A percentile compares a stretch with the other conserved stretches of the same genome.
Evolutionary conservation across 1,140 invertebrate genomes (phyloP).

Genomic region (Samia ricini): DNA sequence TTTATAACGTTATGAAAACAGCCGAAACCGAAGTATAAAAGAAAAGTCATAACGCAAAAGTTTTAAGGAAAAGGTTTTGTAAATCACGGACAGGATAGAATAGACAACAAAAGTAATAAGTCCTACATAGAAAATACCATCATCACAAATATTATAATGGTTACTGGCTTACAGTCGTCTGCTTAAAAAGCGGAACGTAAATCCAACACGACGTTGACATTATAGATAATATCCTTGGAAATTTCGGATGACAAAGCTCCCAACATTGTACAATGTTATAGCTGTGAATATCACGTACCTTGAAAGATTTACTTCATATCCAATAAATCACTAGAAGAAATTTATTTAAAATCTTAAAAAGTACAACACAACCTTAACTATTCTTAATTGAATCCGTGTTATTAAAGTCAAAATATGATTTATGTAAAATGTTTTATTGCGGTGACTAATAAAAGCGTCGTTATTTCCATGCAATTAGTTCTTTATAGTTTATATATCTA

Average conservation of each 20-base stretch:
- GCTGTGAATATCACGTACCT: background rate
- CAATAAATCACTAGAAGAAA: too few relatives aligned
- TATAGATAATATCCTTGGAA: background rate
- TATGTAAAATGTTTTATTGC: too few relatives aligned
- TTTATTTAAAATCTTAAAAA: background rate
- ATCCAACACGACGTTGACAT: constrained; percentile 9
- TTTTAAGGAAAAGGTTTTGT: constrained; percentile 15
- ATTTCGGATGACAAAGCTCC: background rate
- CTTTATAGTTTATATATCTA: too few relatives aligned
- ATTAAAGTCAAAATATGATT: too few relatives aligned
- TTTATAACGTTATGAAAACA: background rate
- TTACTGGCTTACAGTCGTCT: background rate
- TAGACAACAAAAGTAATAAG: constrained; percentile 8
- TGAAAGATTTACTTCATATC: background rate
- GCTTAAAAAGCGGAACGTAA: background rate
- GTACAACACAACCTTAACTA: background rate
- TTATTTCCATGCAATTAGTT: too few relatives aligned
- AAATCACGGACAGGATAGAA: background rate
- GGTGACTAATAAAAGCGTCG: too few relatives aligned
- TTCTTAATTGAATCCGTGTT: too few relatives aligned
- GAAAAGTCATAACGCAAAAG: background rate
- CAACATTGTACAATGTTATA: too few relatives aligned
- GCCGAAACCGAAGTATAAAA: constrained; percentile 7
- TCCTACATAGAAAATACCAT: constrained; percentile 7
- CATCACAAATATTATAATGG: constrained; percentile 16